Evolutionary conservation across 2,888 invertebrate species (phyloP), one percentile per base, ranked within the genome.

Genomic region (Coenonympha arcania): DNA sequence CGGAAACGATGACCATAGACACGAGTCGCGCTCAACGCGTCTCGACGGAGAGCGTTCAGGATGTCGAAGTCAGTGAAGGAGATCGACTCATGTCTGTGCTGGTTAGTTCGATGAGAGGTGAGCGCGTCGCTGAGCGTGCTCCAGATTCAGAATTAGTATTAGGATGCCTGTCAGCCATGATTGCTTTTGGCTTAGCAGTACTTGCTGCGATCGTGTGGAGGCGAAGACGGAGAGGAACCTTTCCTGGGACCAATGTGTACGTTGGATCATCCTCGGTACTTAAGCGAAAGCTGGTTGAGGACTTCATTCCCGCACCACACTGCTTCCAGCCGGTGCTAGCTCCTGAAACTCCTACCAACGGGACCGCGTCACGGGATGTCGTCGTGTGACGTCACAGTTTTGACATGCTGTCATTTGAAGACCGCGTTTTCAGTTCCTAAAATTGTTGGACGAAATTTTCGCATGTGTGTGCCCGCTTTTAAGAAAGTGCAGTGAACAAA

Each of bases 371-470:
- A 4, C 78, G 87, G 55, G 89, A 89, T 66, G 89, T 90, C 57
- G 88, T 90, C 57, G 90, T 90, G 87, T 90, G 90, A 90, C 90
- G 88, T 79, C 89, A 89, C 72, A 88, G 88, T 73, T 87, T 87
- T 65, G 88, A 88, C 68, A 83, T 87, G 80, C 80, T 88, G 73
- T 87, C 87, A 64, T 73, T 85, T 60, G 86, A 87, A 76, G 83
- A 86, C 81, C 85, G 87, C 76, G 77, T 81, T 73, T 79, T 82
- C 76, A 87, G 87, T 87, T 87, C 86, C 87, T 87, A 87, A 85
- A 74, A 66, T 70, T 57, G 67, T 73, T 71, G 69, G 71, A 78
- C 74, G 66, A 68, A 63, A 62, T 64, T 63, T 65, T 65, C 58
- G 60, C 56, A 58, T 61, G 56, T 60, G 65, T 34, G 44, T 34